These are phyloP conservation scores for Pygocentrus nattereri DNA, from an alignment of 2,797 vertebrate genomes.

Conservation along the genomic window DNA sequence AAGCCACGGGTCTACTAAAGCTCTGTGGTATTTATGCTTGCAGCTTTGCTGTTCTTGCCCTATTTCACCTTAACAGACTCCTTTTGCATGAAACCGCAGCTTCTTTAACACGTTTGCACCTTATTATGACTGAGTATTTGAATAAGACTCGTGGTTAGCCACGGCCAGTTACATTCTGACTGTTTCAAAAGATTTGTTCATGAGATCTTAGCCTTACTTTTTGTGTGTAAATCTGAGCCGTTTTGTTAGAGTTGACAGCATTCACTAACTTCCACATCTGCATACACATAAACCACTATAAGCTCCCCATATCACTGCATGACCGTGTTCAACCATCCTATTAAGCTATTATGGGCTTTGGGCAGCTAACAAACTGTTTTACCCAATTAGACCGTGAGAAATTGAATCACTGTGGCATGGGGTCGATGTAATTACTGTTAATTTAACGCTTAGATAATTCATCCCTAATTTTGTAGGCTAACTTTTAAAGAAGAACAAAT, in stretches of 20 bases:
- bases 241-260: neutral
- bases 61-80: no score
- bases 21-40: no score
- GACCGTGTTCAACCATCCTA: conserved; percentile 61
- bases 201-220: neutral
- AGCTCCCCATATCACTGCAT: conserved; percentile 48
- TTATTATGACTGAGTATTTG: no score
- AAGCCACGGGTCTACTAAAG: no score
- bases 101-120: no score
- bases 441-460: conserved; percentile 97
- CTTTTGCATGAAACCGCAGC: no score
- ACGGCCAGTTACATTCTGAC: neutral
- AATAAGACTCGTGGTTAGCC: no score
- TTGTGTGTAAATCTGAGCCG: neutral
- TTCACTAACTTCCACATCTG: conserved; percentile 27
- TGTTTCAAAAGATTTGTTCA: neutral
- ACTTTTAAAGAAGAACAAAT: conserved; percentile 74
- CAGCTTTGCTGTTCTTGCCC: no score
- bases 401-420: conserved; percentile 95
- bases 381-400: conserved; percentile 91
- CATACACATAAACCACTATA: conserved; percentile 35
- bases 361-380: conserved; percentile 61
- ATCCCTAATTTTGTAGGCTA: conserved; percentile 92
- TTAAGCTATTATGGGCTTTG: conserved; percentile 32
- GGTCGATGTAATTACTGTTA: conserved; percentile 99